A percentile compares a stretch with the other conserved stretches of the same genome.
phyloP scores from a whole-genome alignment of 2,797 vertebrate genomes.

The Mormyrops attenuatus region DNA sequence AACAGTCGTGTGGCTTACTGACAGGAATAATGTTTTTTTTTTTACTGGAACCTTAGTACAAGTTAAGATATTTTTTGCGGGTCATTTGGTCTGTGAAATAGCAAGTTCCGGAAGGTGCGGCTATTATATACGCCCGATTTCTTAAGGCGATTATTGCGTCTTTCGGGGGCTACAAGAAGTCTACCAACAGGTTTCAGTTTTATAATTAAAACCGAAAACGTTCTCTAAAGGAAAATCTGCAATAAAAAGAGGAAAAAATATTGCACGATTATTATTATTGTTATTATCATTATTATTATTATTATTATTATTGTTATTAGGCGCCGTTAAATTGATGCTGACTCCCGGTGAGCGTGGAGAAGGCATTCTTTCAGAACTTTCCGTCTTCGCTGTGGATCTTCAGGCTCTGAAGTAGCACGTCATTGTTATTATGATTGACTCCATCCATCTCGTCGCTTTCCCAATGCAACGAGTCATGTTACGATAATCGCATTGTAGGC shows the following conservation, averaged over 20 bases:
- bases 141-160: background rate
- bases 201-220: background rate
- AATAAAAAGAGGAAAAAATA: background rate
- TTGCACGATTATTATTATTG: background rate
- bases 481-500: background rate
- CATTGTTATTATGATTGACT: background rate
- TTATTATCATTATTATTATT: background rate
- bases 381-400: background rate
- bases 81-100: background rate
- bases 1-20: background rate
- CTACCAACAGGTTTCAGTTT: background rate
- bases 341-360: background rate
- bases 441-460: background rate
- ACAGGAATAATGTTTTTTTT: background rate
- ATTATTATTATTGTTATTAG: background rate
- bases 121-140: background rate
- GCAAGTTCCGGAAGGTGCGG: background rate
- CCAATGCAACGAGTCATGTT: background rate
- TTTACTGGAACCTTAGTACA: background rate
- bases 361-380: background rate
- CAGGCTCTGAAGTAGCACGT: background rate
- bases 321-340: background rate
- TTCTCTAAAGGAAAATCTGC: background rate
- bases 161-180: background rate
- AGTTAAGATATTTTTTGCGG: background rate